Evolutionary conservation across 2,797 vertebrate species (phyloP).

Genomic region (Mastacembelus armatus): DNA sequence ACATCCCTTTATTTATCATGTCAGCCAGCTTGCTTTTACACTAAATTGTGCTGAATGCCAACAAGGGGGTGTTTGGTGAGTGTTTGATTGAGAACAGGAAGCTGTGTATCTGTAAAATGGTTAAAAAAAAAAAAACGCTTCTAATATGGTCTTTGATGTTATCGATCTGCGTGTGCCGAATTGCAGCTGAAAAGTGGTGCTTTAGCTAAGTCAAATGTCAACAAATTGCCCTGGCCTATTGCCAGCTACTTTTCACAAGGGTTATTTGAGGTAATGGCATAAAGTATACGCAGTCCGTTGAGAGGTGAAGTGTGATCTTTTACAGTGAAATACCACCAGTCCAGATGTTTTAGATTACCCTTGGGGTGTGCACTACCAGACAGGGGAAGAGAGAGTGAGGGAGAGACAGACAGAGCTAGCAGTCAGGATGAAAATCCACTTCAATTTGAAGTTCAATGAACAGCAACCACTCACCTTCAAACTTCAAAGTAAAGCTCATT

Average conservation of each 20-base stretch:
- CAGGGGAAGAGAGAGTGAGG: not conserved
- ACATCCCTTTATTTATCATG: slow-evolving; percentile 45
- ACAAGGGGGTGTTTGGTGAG: slow-evolving; percentile 22
- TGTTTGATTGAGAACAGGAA: slow-evolving; percentile 27
- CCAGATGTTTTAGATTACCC: slow-evolving; percentile 68
- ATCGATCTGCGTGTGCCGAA: slow-evolving; percentile 1
- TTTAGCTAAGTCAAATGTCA: slow-evolving; percentile 16
- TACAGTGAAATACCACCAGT: slow-evolving; percentile 51
- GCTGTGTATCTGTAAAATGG: not conserved
- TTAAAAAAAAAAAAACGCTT: not conserved
- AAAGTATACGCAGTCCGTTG: slow-evolving; percentile 24
- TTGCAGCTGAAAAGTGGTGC: slow-evolving; percentile 9
- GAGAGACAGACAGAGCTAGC: slow-evolving; percentile 7
- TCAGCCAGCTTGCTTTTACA: slow-evolving; percentile 22
- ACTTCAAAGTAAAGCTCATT: slow-evolving; percentile 54
- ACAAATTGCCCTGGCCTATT: slow-evolving; percentile 1
- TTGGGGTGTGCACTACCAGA: slow-evolving; percentile 30
- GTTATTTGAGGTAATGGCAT: slow-evolving; percentile 43
- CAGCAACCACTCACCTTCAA: slow-evolving; percentile 51
- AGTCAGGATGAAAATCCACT: slow-evolving; percentile 44
- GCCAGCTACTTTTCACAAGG: slow-evolving; percentile 23
- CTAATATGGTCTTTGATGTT: slow-evolving; percentile 13
- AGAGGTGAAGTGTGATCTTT: slow-evolving; percentile 39
- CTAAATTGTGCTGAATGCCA: slow-evolving; percentile 40
- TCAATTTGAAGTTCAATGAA: slow-evolving; percentile 54